Base-by-base conservation (phyloP, 2,113 vertebrate genomes). In the Scalopus aquaticus region DNA sequence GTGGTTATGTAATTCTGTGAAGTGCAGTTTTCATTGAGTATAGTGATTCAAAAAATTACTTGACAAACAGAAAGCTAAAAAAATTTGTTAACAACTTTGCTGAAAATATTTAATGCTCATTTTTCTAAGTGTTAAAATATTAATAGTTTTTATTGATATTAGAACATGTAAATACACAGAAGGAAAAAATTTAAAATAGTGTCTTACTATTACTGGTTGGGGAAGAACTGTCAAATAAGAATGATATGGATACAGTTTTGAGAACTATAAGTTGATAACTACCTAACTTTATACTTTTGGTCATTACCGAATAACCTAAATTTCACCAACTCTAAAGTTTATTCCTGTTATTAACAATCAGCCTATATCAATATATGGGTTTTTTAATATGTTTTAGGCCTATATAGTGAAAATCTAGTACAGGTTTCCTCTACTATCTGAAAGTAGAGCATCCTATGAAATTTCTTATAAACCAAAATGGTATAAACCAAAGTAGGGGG, bases 81-180 rank as follows among this genome's bases (percentile, higher is more conserved):
- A 42, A 49, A n/a, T 73, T 64, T 85, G 15, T 80, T 73, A 28
- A 26, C 19, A 13, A 16, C 86, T 93, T 85, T 93, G 28, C 65
- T 80, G n/a, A 74, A 90, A 90, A 90, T 2, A 20, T 65, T 64
- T 73, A 78, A 73, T 64, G 79, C 3, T 90, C 44, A 74, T 15
- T 87, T 72, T 79, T 85, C 0, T 64, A 51, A n/a, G n/a, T 89
- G 11, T 90, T 79, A 93, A 95, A 73, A 80, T 90, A 44, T 60
- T 5, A 44, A 44, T 60, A 32, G 16, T 62, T 69, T 79, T 95
- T 77, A 13, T 93, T 81, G 9, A 46, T 80, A 56, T 22, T 64
- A 76, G 35, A 69, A 77, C 81, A 77, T 87, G 16, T 87, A 90
- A 65, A 76, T 76, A 80, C n/a, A 26, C 20, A 86, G 35, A 76